phyloP scores from a whole-genome alignment of 2,888 invertebrate species.

The Protodeltote pygarga region DNA sequence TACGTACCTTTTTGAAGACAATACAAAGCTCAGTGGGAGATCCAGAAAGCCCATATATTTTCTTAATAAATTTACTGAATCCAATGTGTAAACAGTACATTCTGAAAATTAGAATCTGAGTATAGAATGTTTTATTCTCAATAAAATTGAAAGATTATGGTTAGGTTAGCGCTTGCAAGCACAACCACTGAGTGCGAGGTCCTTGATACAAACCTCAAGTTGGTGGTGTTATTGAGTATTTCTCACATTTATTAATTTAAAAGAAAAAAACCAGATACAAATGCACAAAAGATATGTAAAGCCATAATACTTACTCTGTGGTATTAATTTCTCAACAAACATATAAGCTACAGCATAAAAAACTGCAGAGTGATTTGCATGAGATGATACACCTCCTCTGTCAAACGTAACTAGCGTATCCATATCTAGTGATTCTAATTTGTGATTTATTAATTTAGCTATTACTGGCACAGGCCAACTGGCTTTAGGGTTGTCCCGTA shows the following conservation, averaged over 20 bases:
- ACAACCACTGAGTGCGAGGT: too few relatives aligned
- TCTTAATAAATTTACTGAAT: slow-evolving; percentile 93
- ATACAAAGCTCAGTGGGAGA: slow-evolving; percentile 92
- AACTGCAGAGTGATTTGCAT: slow-evolving; percentile 96
- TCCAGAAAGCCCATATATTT: slow-evolving; percentile 95
- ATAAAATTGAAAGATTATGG: too few relatives aligned
- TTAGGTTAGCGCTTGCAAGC: too few relatives aligned
- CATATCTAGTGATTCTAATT: slow-evolving; percentile 91
- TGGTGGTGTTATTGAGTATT: neutral
- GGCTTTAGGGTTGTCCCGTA: slow-evolving; percentile 92
- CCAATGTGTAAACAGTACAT: slow-evolving; percentile 94
- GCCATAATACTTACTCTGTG: slow-evolving; percentile 87
- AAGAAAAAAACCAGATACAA: neutral
- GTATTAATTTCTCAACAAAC: slow-evolving; percentile 91
- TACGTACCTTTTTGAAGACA: slow-evolving; percentile 92
- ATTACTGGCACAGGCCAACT: slow-evolving; percentile 89
- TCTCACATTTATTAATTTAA: neutral
- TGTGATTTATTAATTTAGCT: slow-evolving; percentile 79
- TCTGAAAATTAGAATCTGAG: slow-evolving; percentile 81
- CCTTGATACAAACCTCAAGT: too few relatives aligned
- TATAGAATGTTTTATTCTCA: neutral
- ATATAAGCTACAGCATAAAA: slow-evolving; percentile 93
- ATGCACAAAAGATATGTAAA: neutral
- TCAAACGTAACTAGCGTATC: slow-evolving; percentile 98
- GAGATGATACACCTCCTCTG: slow-evolving; percentile 96